phyloP scores from a whole-genome alignment of 2,113 vertebrate species.

The Catharus minimus region DNA sequence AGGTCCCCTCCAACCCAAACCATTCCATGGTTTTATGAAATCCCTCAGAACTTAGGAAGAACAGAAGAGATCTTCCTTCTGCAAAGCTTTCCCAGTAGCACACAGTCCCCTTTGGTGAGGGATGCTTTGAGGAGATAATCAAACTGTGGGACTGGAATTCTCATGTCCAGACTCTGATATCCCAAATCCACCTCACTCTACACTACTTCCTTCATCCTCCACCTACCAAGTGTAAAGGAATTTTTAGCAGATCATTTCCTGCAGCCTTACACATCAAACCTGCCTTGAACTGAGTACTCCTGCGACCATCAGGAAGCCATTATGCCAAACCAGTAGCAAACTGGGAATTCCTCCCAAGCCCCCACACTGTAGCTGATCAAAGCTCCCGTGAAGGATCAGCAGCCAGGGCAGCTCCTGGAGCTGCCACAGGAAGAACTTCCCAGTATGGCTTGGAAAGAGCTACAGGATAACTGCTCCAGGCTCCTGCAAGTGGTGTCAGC shows the following conservation, averaged over 20 bases:
- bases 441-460: not conserved
- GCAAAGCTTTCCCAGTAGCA: not conserved
- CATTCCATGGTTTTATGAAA: not conserved
- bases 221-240: not conserved
- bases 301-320: not conserved
- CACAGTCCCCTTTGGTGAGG: not conserved
- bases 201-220: not conserved
- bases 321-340: not conserved
- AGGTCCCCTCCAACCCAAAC: not conserved
- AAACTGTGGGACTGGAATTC: not conserved
- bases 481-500: not conserved
- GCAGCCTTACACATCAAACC: not conserved
- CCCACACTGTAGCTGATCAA: not conserved
- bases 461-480: not conserved
- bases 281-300: accelerated
- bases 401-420: not conserved
- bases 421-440: not conserved
- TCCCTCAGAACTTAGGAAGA: accelerated
- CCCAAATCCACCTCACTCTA: not conserved
- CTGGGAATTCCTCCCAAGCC: not conserved
- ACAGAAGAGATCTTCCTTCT: not conserved
- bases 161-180: not conserved
- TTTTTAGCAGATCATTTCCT: not conserved
- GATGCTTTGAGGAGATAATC: not conserved
- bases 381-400: not conserved